A percentile compares a stretch with the other conserved stretches of the same genome.
phyloP scores from a whole-genome alignment of 1,140 invertebrate genomes.

The Thrips palmi region DNA sequence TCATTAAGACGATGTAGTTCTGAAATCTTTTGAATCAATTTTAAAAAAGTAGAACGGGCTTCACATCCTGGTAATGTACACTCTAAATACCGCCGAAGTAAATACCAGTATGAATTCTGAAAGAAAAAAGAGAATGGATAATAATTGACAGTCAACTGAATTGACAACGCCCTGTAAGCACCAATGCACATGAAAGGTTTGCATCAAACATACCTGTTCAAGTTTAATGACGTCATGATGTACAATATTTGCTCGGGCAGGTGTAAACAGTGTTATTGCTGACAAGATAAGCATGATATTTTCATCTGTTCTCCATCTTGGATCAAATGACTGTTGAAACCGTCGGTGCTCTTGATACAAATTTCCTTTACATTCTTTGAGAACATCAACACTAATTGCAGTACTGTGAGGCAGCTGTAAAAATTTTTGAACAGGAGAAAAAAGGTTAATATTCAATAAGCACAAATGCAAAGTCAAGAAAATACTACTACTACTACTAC shows the following conservation, averaged over 20 bases:
- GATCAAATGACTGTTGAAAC: conserved; percentile 64
- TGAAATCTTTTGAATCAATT: conserved; percentile 71
- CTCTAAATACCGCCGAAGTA: conserved; percentile 69
- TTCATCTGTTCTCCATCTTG: conserved; percentile 61
- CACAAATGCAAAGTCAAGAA: conserved; percentile 6
- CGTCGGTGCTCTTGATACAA: conserved; percentile 66
- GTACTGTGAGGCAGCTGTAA: conserved; percentile 49
- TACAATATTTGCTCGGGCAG: conserved; percentile 56
- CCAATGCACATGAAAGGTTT: too few relatives aligned
- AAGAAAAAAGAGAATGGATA: too few relatives aligned
- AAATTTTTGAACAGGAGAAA: not conserved
- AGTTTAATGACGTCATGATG: conserved; percentile 69
- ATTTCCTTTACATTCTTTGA: conserved; percentile 73
- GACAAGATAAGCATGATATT: conserved; percentile 77
- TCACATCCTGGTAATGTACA: conserved; percentile 65
- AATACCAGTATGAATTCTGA: conserved; percentile 77
- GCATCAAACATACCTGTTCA: conserved; percentile 67
- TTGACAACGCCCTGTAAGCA: not conserved
- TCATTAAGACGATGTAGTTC: conserved; percentile 73
- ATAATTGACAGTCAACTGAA: too few relatives aligned
- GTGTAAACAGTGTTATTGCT: conserved; percentile 75
- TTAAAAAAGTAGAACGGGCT: conserved; percentile 65
- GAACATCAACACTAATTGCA: conserved; percentile 60
- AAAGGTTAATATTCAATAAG: conserved; percentile 12
- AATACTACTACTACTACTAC: too few relatives aligned